Evolutionary conservation across 2,888 invertebrate species (phyloP), one percentile per base, ranked within the genome.

Genomic region (Eupithecia exiguata): DNA sequence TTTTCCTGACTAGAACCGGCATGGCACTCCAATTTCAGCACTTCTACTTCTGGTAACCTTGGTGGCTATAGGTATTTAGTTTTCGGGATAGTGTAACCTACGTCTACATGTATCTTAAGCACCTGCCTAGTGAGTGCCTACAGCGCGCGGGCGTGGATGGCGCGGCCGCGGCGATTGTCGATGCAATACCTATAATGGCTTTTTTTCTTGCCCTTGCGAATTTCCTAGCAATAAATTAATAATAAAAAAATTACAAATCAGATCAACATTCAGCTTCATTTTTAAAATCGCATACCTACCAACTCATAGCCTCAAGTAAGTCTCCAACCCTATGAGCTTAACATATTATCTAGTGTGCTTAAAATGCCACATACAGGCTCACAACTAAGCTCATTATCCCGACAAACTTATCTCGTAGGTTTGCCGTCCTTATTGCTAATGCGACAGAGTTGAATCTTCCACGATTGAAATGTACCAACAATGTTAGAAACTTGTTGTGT

Each of bases 381-480:
- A 25, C 58, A 75, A 75, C 72, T 75, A 75, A 75, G 69, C 72
- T 72, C 71, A 70, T 63, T 75, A 72, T 36, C 36, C 30, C 5
- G 67, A 70, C 69, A 63, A 68, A 72, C 49, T 72, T 71, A 40
- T 43, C 25, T 18, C 65, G 43, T 58, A 4, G 16, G 16, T 38
- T 65, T 14, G 9, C 6, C 18, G 21, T 16, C 74, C 21, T 21
- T 74, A 71, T 58, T 25, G 10, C 58, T 1, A 71, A 53, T 0
- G 43, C 4, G 3, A 35, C 71, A 74, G 21, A 61, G 70, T 30
- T 53, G 12, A 68, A 43, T 65, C 68, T 74, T 21, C 67, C 62
- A 36, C 10, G 30, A 16, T 38, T 49, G 18, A 21, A 21, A 46
- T n/a, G 16, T 25, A 36, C 12, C n/a, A n/a, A 21, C 5, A n/a